phyloP scores from a whole-genome alignment of 2,113 vertebrate genomes.

The Pelodiscus sinensis region DNA sequence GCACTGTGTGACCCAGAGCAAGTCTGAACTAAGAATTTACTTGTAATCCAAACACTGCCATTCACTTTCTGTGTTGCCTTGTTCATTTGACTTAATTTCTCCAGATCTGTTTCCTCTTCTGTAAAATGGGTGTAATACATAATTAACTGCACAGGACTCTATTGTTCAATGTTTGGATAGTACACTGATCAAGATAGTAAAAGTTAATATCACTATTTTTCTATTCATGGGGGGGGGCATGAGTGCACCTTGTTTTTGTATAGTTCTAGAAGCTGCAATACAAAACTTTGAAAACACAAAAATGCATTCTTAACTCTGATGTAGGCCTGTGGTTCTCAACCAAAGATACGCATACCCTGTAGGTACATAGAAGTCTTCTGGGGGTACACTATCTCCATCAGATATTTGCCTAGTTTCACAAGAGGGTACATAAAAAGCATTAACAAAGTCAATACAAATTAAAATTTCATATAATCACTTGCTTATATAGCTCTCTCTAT shows the following conservation, averaged over 20 bases:
- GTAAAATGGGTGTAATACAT: not conserved
- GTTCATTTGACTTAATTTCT: not conserved
- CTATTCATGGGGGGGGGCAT: not conserved
- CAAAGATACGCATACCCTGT: no score
- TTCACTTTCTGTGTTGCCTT: not conserved
- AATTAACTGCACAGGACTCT: not conserved
- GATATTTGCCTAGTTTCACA: no score
- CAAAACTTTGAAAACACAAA: not conserved
- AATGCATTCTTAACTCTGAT: no score
- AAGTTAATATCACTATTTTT: not conserved
- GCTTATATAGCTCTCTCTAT: no score
- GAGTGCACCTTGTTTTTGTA: not conserved
- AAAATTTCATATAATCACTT: no score
- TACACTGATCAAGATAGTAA: not conserved
- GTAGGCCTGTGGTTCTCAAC: no score
- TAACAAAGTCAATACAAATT: no score
- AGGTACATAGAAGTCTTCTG: no score
- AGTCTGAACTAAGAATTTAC: not conserved
- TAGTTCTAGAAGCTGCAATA: not conserved
- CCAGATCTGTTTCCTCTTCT: not conserved
- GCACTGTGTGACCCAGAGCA: not conserved
- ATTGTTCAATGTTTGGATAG: not conserved
- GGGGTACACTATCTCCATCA: no score
- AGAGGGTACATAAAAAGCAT: no score
- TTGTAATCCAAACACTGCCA: not conserved